phyloP scores from a whole-genome alignment of 2,888 invertebrate species.

The Polydrusus cervinus region DNA sequence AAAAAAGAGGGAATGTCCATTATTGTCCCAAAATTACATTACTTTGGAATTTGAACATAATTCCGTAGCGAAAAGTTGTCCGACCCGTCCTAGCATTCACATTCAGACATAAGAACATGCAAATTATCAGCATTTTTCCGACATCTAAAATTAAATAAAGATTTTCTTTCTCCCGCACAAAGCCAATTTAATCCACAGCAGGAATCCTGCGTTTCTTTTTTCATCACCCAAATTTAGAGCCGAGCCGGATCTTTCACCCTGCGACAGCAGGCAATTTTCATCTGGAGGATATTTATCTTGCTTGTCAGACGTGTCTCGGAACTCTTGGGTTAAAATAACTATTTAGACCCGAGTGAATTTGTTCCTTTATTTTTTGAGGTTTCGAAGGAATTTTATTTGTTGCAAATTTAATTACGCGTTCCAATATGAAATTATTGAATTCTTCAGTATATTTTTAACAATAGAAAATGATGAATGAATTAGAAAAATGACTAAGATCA shows the following conservation, averaged over 20 bases:
- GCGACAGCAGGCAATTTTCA: slow-evolving; percentile 31
- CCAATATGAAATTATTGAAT: no score
- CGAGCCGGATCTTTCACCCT: slow-evolving; percentile 27
- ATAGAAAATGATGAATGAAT: no score
- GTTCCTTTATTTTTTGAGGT: neutral
- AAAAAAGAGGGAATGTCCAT: no score
- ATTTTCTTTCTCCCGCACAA: slow-evolving; percentile 14
- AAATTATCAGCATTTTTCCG: neutral
- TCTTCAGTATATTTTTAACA: no score
- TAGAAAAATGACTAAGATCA: no score
- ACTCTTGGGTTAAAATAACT: slow-evolving; percentile 31
- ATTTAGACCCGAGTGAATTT: slow-evolving; percentile 27
- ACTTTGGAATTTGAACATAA: no score
- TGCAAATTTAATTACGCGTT: no score
- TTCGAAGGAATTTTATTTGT: no score
- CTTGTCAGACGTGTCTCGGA: slow-evolving; percentile 34
- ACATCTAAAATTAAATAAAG: slow-evolving; percentile 36
- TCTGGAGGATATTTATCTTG: slow-evolving; percentile 43
- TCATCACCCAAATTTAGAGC: slow-evolving; percentile 28
- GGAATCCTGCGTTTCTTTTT: slow-evolving; percentile 24
- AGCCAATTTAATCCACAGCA: slow-evolving; percentile 24
- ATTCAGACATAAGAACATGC: neutral
- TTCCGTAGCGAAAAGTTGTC: no score
- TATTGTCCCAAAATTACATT: no score
- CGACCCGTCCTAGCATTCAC: no score